Evolutionary conservation across 2,797 vertebrate genomes (phyloP), one percentile per base, ranked within the genome.

Genomic region (Argya squamiceps): DNA sequence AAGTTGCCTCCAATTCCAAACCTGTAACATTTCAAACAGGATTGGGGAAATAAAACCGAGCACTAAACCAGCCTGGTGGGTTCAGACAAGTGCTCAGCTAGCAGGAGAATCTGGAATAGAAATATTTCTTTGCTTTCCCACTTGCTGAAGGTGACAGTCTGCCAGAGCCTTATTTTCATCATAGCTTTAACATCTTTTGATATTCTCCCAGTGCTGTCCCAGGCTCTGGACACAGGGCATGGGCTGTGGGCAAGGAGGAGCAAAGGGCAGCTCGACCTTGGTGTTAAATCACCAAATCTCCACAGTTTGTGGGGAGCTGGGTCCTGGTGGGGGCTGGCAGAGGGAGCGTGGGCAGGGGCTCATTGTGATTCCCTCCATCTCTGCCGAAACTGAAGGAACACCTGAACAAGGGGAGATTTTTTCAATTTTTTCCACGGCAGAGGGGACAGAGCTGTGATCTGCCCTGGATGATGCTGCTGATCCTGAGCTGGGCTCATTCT

Each of bases 181-280:
- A 78, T 27, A 76, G 85, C 81, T 96, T 97, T 87, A 93, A 96
- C 89, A 77, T 59, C 49, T 80, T 93, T 37, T 80, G 64, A 30
- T 83, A 12, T 93, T 95, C 92, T 90, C 82, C 88, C 82, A 74
- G 76, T 23, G 47, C 67, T 73, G 70, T 75, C 76, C 52, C 20
- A n/a, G 93, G 78, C 69, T 90, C 69, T 62, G 91, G 88, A 80
- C 23, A 21, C 83, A 49, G 53, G 89, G 93, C 95, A 96, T 65
- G 92, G 55, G 65, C 87, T 75, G 82, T 84, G 96, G 89, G 87
- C 58, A 75, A 95, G 74, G 74, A 22, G 4, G 70, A 95, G 86
- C 95, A 94, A 71, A 97, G 96, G 92, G 88, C 89, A 34, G 50
- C 1, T 46, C 7, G 64, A 94, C 95, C 96, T 94, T 95, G 36